Conservation (phyloP, 2,797 vertebrate species). For the Peromyscus melanophrys region DNA sequence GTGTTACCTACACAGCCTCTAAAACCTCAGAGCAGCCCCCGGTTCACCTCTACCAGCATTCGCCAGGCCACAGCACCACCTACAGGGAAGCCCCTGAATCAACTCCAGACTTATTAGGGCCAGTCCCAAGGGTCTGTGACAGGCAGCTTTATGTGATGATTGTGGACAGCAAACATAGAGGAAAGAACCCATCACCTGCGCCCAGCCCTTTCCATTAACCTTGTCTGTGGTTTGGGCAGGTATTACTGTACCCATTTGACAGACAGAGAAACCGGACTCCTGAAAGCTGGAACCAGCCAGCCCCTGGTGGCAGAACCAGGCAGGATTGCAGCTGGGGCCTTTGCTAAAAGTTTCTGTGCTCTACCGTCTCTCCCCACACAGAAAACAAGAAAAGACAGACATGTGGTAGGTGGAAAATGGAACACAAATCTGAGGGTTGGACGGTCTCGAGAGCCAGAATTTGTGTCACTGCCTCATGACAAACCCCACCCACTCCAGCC, state of each 20-base stretch:
- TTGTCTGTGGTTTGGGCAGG: neutral
- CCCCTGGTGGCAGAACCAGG: neutral
- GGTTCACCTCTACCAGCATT: neutral
- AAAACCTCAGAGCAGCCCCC: neutral
- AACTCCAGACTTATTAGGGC: neutral
- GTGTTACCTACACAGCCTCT: neutral
- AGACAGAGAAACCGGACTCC: constrained; percentile 8
- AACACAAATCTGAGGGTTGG: neutral
- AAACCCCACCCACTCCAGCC: neutral
- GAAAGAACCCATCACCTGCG: neutral
- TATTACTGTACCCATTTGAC: neutral
- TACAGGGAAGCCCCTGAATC: neutral
- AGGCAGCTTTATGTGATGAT: neutral
- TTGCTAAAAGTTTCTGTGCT: neutral
- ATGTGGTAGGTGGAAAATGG: neutral
- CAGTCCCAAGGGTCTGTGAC: neutral
- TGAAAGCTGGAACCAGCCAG: neutral
- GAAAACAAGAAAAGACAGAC: neutral
- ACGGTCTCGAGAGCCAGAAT: neutral
- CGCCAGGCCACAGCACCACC: constrained; percentile 32
- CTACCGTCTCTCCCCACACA: neutral
- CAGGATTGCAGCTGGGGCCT: neutral
- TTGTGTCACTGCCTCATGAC: neutral
- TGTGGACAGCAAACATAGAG: neutral
- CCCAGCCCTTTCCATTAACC: neutral